Conservation (phyloP, 2,888 invertebrate genomes). For the Cylindroiulus punctatus region DNA sequence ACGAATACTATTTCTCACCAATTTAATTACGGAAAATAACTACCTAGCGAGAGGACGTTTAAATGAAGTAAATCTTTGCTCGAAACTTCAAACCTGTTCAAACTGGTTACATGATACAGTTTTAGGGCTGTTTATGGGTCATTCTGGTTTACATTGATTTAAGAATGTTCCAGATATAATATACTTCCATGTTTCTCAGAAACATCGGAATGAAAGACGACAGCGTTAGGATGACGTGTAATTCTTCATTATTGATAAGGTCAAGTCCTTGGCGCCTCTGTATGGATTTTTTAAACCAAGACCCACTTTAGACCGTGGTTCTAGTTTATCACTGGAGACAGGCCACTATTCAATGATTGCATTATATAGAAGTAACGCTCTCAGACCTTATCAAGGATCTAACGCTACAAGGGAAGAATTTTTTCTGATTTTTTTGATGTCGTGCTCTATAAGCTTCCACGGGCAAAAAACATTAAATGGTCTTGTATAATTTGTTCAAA, state of each 20-base stretch:
- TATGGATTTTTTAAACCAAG: neutral
- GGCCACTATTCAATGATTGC: constrained; percentile 22
- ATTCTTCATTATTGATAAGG: neutral
- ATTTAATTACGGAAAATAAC: no score
- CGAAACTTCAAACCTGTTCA: no score
- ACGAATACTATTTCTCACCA: no score
- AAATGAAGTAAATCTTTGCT: no score
- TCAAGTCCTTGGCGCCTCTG: neutral
- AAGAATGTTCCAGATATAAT: neutral
- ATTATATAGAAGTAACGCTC: neutral
- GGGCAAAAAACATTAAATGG: constrained; percentile 27
- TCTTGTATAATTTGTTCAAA: constrained; percentile 23
- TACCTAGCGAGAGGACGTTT: no score
- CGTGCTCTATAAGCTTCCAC: neutral
- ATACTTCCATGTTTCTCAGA: neutral
- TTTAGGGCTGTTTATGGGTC: no score
- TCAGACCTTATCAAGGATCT: neutral
- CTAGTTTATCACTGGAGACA: neutral
- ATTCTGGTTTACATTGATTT: no score
- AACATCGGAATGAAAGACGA: neutral
- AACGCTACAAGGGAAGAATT: neutral
- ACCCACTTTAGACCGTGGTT: neutral
- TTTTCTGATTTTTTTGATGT: neutral
- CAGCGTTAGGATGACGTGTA: neutral
- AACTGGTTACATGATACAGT: no score